Evolutionary conservation across 2,113 vertebrate species (phyloP).

Genomic region (Hippoglossus stenolepis): DNA sequence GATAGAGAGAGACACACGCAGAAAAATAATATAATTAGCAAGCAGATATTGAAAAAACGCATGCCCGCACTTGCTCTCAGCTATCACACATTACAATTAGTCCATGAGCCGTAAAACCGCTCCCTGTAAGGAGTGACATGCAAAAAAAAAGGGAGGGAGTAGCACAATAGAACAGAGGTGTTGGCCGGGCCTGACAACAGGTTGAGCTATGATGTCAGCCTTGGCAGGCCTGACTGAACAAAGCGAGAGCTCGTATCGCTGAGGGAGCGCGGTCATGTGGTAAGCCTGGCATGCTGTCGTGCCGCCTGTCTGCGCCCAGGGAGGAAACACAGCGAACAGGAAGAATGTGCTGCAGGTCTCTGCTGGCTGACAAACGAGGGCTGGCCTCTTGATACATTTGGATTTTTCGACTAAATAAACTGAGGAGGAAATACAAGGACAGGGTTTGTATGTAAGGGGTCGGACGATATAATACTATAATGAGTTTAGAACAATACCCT

Average conservation of each 20-base stretch:
- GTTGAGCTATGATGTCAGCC: slow-evolving; percentile 21
- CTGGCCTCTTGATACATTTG: neutral
- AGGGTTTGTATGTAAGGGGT: neutral
- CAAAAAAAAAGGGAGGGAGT: neutral
- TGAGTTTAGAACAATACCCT: slow-evolving; percentile 36
- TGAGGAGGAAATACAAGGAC: slow-evolving; percentile 26
- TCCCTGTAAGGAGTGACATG: slow-evolving; percentile 7
- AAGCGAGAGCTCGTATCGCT: neutral
- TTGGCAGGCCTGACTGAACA: slow-evolving; percentile 13
- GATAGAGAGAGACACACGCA: slow-evolving; percentile 58
- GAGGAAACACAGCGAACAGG: slow-evolving; percentile 31
- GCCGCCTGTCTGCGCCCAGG: slow-evolving; percentile 52
- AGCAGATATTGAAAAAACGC: neutral
- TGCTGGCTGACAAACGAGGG: slow-evolving; percentile 7
- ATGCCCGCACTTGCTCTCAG: neutral
- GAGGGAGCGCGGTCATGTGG: slow-evolving; percentile 34
- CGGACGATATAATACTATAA: slow-evolving; percentile 31
- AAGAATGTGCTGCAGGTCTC: slow-evolving; percentile 37
- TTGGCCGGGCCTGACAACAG: slow-evolving; percentile 32
- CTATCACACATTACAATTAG: neutral
- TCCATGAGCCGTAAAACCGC: neutral
- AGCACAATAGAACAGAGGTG: slow-evolving; percentile 6
- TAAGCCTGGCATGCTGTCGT: slow-evolving; percentile 38
- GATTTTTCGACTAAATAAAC: neutral
- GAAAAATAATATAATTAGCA: neutral